Base-by-base conservation (phyloP, 2,797 vertebrate genomes). In the Leptoclinus maculatus region DNA sequence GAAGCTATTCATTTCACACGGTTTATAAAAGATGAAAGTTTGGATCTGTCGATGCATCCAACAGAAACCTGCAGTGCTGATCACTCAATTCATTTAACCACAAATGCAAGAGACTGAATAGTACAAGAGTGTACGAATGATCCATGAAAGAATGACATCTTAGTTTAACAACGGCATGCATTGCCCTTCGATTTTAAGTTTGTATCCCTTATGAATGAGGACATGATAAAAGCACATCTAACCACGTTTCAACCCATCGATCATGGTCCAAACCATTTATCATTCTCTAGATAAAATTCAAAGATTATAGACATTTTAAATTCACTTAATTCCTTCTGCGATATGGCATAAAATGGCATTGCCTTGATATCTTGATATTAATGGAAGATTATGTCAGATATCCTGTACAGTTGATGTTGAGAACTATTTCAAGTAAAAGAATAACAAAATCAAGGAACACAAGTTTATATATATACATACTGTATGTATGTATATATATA, bases 401-500 rank as follows among this genome's bases (percentile, higher is more conserved):
- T 88, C 80, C 80, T 87, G 78, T 83, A 86, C 86, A 82, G 69
- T 34, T 74, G 60, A 83, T 80, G 60, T 60, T 14, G 58, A 79
- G 23, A 78, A 82, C 57, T 25, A 21, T 77, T 87, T 88, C 82
- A 87, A 90, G 81, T 87, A 86, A 85, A 80, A 84, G 5, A 80
- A 57, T 53, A 83, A 79, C 45, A 80, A 75, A 87, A 88, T 74
- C 39, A 66, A 75, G 38, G 56, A 77, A 62, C 69, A 83, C 73
- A 74, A 63, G 71, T 38, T 53, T 41, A 19, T 29, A 47, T 62
- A 21, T 32, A 43, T 43, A 43, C 2, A 12, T 39, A 39, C 9
- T 39, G 38, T 41, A 41, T 41, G 13, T 6, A 43, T 43, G 3
- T 16, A 41, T 36, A 36, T 36, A 36, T 36, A 36, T 36, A 36